Evolutionary conservation across 2,113 vertebrate species (phyloP), one percentile per base, ranked within the genome.

Genomic region (Periophthalmodon schlosseri): DNA sequence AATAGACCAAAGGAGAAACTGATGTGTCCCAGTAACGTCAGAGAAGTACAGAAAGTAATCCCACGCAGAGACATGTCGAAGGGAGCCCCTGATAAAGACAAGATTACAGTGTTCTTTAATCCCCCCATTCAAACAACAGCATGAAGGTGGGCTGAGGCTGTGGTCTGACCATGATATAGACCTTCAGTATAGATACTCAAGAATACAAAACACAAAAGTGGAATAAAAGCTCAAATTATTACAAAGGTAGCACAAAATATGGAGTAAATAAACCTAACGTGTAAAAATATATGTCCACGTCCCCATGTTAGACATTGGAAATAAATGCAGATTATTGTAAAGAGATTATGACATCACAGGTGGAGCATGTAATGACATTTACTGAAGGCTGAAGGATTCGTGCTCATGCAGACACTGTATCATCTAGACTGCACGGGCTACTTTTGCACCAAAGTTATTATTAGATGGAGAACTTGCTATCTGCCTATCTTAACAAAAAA

Each of bases 61-160:
- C 72, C 70, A 76, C 61, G 50, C 57, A 73, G 78, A 74, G 60
- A 61, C 83, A 78, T 78, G 54, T 87, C 73, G 70, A 65, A 86
- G 74, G 75, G 80, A 80, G 72, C 44, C 75, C 73, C 69, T 5
- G 69, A 86, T 76, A 76, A 80, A 85, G 66, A 82, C 63, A 82
- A 87, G 91, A 92, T 92, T 89, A 88, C 63, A 47, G 61, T 39
- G 10, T 72, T 83, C 54, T 73, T 66, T 90, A 90, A 91, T 92
- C 88, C 86, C 76, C 52, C 20, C 64, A 83, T 84, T 77, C 86
- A 82, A 84, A 87, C 82, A 81, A 79, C 75, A 73, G 79, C 79
- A 83, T 54, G 69, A 87, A 88, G 84, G 81, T 90, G 79, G 76
- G 76, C 34, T 54, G 24, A 63, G 50, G 79, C 78, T 67, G 60